Evolutionary conservation across 2,113 vertebrate genomes (phyloP).

Genomic region (Sylvilagus bachmani): DNA sequence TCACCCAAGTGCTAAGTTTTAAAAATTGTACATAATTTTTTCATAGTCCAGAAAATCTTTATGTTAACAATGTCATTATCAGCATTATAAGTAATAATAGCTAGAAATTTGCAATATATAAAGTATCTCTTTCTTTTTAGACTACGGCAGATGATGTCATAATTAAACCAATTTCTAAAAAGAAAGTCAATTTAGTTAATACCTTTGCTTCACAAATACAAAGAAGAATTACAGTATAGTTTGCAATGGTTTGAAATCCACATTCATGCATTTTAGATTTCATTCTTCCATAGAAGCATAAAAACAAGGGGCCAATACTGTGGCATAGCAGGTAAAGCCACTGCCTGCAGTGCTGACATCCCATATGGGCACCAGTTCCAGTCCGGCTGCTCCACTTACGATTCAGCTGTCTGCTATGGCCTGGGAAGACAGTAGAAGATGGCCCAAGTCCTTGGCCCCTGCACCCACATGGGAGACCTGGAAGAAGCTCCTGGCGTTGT

Average conservation of each 20-base stretch:
- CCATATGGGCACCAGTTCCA: no score
- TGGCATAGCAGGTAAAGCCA: no score
- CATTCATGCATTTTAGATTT: background rate
- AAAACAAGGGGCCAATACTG: background rate
- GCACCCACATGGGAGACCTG: no score
- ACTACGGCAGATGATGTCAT: background rate
- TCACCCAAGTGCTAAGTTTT: background rate
- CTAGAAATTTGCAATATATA: slow-evolving; percentile 9
- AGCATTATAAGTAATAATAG: background rate
- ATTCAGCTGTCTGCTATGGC: no score
- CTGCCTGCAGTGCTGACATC: no score
- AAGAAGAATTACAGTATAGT: background rate
- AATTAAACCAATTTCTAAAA: background rate
- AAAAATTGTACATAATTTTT: background rate
- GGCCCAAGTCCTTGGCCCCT: no score
- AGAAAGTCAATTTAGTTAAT: background rate
- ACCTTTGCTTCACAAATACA: background rate
- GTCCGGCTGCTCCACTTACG: no score
- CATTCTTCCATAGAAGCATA: background rate
- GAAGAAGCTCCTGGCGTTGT: no score
- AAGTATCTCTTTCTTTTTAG: background rate
- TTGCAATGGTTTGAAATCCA: background rate
- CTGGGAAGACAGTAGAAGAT: no score
- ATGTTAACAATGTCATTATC: background rate
- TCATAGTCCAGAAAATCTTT: background rate